Evolutionary conservation across 2,113 vertebrate species (phyloP).

Genomic region (Nyctibius bracteatus): DNA sequence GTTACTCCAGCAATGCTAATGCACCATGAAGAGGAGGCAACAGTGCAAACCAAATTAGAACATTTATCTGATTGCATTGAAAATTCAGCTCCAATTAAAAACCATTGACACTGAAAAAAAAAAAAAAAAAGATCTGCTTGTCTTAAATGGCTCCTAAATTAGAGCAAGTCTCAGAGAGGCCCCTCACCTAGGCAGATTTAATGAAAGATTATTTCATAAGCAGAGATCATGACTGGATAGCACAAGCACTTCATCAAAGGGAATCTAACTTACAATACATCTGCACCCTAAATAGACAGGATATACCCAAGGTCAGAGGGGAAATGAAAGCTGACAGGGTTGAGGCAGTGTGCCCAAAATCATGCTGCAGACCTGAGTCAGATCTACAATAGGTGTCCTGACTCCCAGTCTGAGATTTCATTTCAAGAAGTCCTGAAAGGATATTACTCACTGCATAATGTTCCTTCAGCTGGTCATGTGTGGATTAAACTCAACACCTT

Average conservation of each 20-base stretch:
- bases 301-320: not conserved
- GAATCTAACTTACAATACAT: not conserved
- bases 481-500: not conserved
- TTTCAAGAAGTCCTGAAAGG: not conserved
- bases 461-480: not conserved
- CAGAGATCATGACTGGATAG: not conserved
- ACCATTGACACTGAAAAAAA: not conserved
- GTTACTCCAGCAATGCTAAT: not conserved
- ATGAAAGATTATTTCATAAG: not conserved
- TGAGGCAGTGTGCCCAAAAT: not conserved
- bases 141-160: not conserved
- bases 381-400: not conserved
- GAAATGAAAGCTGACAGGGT: not conserved
- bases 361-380: not conserved
- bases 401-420: not conserved
- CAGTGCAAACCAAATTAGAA: not conserved
- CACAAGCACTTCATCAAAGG: not conserved
- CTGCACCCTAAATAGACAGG: not conserved
- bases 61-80: constrained; percentile 16
- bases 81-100: constrained; percentile 25
- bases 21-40: not conserved
- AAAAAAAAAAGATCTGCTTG: not conserved
- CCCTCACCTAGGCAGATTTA: not conserved
- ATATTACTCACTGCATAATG: not conserved
- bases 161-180: not conserved